A percentile compares a stretch with the other conserved stretches of the same genome.
phyloP scores from a whole-genome alignment of 1,140 invertebrate species.

The Adoxophyes honmai region DNA sequence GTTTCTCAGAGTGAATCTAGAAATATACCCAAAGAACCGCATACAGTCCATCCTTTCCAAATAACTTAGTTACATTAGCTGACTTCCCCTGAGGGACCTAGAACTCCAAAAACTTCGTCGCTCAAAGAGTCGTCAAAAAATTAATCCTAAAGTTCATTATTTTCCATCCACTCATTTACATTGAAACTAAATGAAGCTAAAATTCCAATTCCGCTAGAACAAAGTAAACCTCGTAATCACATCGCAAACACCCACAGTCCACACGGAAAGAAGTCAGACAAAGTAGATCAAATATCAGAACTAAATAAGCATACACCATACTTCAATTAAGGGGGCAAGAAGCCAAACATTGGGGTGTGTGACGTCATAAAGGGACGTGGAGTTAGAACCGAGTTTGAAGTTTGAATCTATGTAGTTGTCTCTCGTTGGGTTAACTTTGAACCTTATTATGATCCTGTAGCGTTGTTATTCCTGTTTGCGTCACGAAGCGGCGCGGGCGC shows the following conservation, averaged over 20 bases:
- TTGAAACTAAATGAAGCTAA: no score
- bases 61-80: no score
- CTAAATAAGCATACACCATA: slow-evolving; percentile 36
- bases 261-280: slow-evolving; percentile 20
- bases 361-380: slow-evolving; percentile 56
- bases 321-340: slow-evolving; percentile 30
- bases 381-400: not conserved
- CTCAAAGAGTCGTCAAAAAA: no score
- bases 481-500: slow-evolving; percentile 34
- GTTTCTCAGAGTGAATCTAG: no score
- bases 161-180: no score
- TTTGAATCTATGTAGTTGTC: no score
- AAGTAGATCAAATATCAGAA: slow-evolving; percentile 41
- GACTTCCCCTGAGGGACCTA: no score
- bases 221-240: slow-evolving; percentile 1
- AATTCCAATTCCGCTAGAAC: no score
- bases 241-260: slow-evolving; percentile 1
- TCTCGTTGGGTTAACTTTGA: not conserved
- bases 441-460: not conserved
- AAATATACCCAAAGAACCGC: no score
- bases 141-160: no score
- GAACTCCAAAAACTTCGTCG: no score
- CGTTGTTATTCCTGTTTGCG: not conserved
- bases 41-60: no score
- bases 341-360: slow-evolving; percentile 28